These are phyloP conservation scores for Nesidiocoris tenuis DNA, from an alignment of 2,888 invertebrate genomes.

Conservation along the genomic window DNA sequence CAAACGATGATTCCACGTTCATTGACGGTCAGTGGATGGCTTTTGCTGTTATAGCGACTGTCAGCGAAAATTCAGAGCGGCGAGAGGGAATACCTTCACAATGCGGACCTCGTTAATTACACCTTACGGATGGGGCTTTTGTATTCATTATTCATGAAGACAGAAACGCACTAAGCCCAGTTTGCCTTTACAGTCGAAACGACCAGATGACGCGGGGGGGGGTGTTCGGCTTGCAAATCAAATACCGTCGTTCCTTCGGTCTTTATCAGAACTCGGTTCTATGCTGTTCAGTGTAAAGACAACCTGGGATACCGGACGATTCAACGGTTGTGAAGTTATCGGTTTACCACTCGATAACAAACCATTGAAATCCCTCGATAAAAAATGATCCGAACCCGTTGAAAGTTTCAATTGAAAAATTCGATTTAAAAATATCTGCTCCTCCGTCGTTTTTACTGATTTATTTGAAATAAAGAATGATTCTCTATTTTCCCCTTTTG, in stretches of 20 bases:
- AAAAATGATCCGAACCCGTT: too few relatives aligned
- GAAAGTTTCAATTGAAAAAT: too few relatives aligned
- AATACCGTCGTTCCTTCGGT: conserved; percentile 15
- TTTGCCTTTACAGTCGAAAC: conserved; percentile 16
- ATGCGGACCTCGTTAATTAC: conserved; percentile 33
- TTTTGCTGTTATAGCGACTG: conserved; percentile 11
- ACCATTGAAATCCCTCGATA: too few relatives aligned
- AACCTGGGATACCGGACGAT: not conserved
- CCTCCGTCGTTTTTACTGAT: too few relatives aligned
- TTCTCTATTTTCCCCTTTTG: too few relatives aligned
- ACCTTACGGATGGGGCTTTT: conserved; percentile 34
- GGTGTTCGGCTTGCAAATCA: conserved; percentile 34
- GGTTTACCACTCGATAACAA: not conserved
- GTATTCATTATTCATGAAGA: conserved; percentile 37
- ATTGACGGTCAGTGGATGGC: not conserved
- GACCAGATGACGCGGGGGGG: not conserved
- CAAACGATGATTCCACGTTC: not conserved
- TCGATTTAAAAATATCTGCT: too few relatives aligned
- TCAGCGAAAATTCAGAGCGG: conserved; percentile 19
- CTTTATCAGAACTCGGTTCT: conserved; percentile 12
- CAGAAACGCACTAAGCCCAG: conserved; percentile 34
- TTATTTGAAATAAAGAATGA: too few relatives aligned
- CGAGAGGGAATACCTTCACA: conserved; percentile 16
- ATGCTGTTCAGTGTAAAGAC: not conserved
- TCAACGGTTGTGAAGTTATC: too few relatives aligned